Conservation (phyloP, 2,888 invertebrate species). For the Shargacucullia verbasci region DNA sequence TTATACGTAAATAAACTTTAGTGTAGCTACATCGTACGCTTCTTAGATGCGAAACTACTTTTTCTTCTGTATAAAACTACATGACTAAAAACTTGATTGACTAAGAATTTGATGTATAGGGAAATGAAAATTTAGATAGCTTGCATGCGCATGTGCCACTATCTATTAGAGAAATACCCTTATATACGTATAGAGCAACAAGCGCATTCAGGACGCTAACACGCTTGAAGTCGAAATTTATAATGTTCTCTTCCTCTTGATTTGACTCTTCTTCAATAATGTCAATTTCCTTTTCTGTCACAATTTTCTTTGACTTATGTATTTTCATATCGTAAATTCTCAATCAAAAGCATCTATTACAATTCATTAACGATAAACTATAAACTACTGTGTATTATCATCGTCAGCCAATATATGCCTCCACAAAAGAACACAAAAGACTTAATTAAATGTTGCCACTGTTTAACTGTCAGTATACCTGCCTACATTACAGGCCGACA, state of each 20-base stretch:
- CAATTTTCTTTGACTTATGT: too few species aligned
- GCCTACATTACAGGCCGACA: conserved; percentile 9
- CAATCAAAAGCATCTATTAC: conserved; percentile 9
- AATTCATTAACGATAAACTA: conserved; percentile 11
- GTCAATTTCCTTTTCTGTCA: too few species aligned
- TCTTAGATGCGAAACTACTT: conserved; percentile 18
- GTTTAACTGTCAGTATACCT: conserved; percentile 7
- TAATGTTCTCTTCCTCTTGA: too few species aligned
- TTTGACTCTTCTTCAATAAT: too few species aligned
- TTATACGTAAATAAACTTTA: conserved; percentile 39
- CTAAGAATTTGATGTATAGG: too few species aligned
- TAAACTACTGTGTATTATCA: conserved; percentile 7
- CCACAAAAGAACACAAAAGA: conserved; percentile 21
- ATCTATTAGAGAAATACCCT: too few species aligned
- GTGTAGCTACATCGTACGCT: conserved; percentile 29
- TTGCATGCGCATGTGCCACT: too few species aligned
- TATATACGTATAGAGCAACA: too few species aligned
- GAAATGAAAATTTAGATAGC: too few species aligned
- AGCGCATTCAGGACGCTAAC: too few species aligned
- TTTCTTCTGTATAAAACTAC: conserved; percentile 24
- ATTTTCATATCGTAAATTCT: neutral
- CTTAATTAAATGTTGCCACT: conserved; percentile 32
- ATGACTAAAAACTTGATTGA: too few species aligned
- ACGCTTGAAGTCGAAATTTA: too few species aligned
- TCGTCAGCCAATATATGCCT: conserved; percentile 5